Evolutionary conservation across 2,888 invertebrate species (phyloP), one percentile per base, ranked within the genome.

Genomic region (Papilio protenor): DNA sequence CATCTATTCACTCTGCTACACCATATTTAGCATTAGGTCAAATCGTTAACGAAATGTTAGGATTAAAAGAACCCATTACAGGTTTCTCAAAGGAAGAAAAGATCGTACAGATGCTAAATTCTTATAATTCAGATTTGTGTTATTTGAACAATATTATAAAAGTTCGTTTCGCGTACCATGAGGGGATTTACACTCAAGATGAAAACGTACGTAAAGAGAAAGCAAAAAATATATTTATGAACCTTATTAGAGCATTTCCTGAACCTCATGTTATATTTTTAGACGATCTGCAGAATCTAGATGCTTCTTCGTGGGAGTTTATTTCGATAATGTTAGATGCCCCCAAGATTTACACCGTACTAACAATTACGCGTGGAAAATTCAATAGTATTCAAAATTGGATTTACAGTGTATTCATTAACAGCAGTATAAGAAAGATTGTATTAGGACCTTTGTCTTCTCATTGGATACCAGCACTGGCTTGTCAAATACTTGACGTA

Each of bases 401-500:
- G 91, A 88, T 94, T 21, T 95, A 94, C 82, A 87, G 85, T 79
- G 88, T 94, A 3, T 93, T 95, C 81, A 88, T 91, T 61, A 89
- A 90, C 76, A 86, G 85, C 76, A 89, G 85, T 74, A 87, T 95
- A 70, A 91, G 92, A 81, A 93, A 94, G 86, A 90, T 93, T 61
- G 85, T 90, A 6, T 83, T 96, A 74, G 87, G 87, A 0, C 92
- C 94, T 21, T 83, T 96, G 75, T 83, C 89, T 40, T 78, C 87
- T 1, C 81, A 86, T 3, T 90, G 91, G 87, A 89, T 96, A 69
- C 88, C 95, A 1, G 87, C 95, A 45, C 88, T 96, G 47, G 95
- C 95, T 47, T 96, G 96, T 81, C 96, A 96, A 88, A 93, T 96
- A 83, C 88, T 96, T 80, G 94, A 95, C 73, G 96, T 96, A 0